Conservation (phyloP, 2,113 vertebrate genomes). For the Esox niger region DNA sequence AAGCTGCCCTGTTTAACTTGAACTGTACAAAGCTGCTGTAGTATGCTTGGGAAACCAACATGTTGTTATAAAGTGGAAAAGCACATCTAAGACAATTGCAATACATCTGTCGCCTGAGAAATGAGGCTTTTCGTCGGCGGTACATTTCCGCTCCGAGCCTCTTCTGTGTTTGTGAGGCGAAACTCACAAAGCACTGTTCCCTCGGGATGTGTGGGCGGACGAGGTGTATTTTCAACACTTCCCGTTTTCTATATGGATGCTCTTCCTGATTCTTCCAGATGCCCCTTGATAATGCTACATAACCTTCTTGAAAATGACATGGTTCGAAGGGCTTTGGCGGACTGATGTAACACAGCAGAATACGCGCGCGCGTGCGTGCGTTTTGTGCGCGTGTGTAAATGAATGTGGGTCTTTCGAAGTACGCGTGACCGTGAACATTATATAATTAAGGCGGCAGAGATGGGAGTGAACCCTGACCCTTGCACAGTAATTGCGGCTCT, state of each 20-base stretch:
- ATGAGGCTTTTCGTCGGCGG: constrained; percentile 52
- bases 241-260: constrained; percentile 44
- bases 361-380: constrained; percentile 9
- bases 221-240: constrained; percentile 68
- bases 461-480: constrained; percentile 22
- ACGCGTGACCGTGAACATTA: constrained; percentile 23
- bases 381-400: not conserved
- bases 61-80: not conserved
- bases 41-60: too few relatives aligned
- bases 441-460: constrained; percentile 43
- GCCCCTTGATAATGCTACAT: constrained; percentile 20
- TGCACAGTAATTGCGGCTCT: constrained; percentile 29
- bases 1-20: not conserved
- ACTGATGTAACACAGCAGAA: not conserved
- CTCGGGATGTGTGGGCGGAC: constrained; percentile 60
- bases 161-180: constrained; percentile 36
- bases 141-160: constrained; percentile 43
- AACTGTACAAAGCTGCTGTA: not conserved
- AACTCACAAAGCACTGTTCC: constrained; percentile 35
- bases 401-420: constrained; percentile 11
- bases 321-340: too few relatives aligned
- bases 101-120: constrained; percentile 52
- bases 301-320: not conserved
- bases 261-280: constrained; percentile 47
- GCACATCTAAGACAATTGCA: constrained; percentile 44